phyloP scores from a whole-genome alignment of 2,113 vertebrate genomes.

The Vanacampus margaritifer region DNA sequence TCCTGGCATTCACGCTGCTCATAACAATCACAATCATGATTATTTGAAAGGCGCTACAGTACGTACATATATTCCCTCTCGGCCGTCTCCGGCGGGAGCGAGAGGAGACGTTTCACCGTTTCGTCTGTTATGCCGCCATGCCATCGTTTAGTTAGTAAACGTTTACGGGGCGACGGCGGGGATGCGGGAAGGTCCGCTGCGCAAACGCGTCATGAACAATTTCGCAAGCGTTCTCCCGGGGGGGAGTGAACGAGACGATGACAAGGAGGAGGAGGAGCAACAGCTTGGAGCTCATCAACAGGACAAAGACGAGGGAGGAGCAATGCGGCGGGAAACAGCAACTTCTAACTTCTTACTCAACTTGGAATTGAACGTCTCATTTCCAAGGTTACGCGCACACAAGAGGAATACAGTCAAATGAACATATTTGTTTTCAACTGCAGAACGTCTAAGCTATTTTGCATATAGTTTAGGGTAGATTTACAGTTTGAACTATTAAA shows the following conservation, averaged over 20 bases:
- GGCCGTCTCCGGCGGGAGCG: background rate
- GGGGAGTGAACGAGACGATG: too few species aligned
- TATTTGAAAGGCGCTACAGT: background rate
- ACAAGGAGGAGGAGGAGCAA: too few species aligned
- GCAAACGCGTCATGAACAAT: background rate
- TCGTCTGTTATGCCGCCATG: background rate
- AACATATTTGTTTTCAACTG: too few species aligned
- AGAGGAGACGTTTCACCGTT: background rate
- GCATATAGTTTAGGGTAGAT: too few species aligned
- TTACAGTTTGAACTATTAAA: too few species aligned
- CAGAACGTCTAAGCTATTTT: too few species aligned
- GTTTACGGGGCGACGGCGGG: background rate
- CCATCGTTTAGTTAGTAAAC: too few species aligned
- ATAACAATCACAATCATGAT: background rate
- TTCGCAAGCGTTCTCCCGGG: background rate
- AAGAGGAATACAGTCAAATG: background rate
- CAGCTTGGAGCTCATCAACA: too few species aligned
- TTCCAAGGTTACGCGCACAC: constrained; percentile 46
- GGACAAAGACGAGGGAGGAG: background rate
- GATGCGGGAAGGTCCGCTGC: background rate
- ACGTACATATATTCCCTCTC: background rate
- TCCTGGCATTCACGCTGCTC: background rate
- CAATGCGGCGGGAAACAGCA: constrained; percentile 47
- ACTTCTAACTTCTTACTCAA: constrained; percentile 70
- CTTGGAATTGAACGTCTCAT: constrained; percentile 62